Evolutionary conservation across 2,113 vertebrate species (phyloP), one percentile per base, ranked within the genome.

Genomic region (Orientallactaga bullata): DNA sequence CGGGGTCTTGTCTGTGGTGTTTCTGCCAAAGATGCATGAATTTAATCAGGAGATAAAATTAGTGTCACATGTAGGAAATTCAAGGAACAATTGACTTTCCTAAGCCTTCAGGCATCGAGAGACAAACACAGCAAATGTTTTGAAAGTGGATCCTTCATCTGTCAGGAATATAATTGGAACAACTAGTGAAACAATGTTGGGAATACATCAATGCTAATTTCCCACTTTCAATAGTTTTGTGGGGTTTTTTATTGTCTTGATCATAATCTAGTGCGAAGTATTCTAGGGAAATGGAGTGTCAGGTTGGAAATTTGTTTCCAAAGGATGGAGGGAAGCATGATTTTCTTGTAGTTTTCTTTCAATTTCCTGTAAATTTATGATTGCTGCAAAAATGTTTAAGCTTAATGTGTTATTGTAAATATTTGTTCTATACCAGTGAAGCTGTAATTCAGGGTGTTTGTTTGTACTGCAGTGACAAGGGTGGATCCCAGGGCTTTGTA

Each of bases 361-460:
- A 91, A 15, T 4, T 89, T 71, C 47, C 21, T 74, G 6, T 83
- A 76, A 86, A 85, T 55, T 77, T 42, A 55, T 66, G 11, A 87
- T 69, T 87, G 28, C 37, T 85, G 80, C 3, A 8, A 85, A 60
- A 16, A 82, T 28, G 3, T 9, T n/a, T 74, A 85, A 60, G 12
- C 4, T 18, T 69, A 66, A 37, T 39, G 26, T 77, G 3, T 42
- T 88, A 23, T 78, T 91, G 58, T 65, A 91, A 93, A 89, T 93
- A 93, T 47, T 66, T 91, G 26, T 30, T 42, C 42, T 61, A 35
- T 66, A 69, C 39, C 37, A 82, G 77, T 78, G 51, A 79, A 35
- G 35, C 20, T 20, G 65, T 26, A 32, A 85, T 68, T 24, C 3
- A 42, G 69, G 24, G 82, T 71, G 37, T 93, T 83, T 71, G 26